Evolutionary conservation across 2,888 invertebrate species (phyloP).

Genomic region (Blera fallax): DNA sequence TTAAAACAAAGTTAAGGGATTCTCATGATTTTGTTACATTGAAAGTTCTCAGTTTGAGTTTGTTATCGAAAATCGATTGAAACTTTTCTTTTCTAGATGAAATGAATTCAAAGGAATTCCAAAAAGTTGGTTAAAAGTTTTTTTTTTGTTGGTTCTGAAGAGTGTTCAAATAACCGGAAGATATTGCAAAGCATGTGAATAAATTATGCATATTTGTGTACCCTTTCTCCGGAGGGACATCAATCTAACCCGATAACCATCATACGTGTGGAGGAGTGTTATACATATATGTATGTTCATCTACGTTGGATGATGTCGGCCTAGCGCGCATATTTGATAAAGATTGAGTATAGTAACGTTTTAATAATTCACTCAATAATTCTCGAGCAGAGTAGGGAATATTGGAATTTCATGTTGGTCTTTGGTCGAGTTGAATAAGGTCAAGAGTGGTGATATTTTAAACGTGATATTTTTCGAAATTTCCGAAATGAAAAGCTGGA

Average conservation of each 20-base stretch:
- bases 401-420: not conserved
- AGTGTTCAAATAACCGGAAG: not conserved
- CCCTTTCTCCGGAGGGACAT: not conserved
- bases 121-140: not conserved
- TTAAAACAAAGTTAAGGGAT: not conserved
- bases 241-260: not conserved
- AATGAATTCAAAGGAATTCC: not conserved
- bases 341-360: not conserved
- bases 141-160: not conserved
- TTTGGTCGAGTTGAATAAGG: not conserved
- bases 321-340: not conserved
- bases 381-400: not conserved
- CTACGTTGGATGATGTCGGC: not conserved
- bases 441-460: not conserved
- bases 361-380: not conserved
- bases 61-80: conserved; percentile 34
- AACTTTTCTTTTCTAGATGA: not conserved
- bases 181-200: conserved; percentile 9
- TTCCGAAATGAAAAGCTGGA: too few relatives aligned
- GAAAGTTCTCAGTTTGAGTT: conserved; percentile 12
- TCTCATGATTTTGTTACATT: conserved; percentile 20
- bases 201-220: conserved; percentile 1
- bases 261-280: not conserved
- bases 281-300: not conserved
- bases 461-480: not conserved